Evolutionary conservation across 2,113 vertebrate species (phyloP), one percentile per base, ranked within the genome.

Genomic region (Channa argus): DNA sequence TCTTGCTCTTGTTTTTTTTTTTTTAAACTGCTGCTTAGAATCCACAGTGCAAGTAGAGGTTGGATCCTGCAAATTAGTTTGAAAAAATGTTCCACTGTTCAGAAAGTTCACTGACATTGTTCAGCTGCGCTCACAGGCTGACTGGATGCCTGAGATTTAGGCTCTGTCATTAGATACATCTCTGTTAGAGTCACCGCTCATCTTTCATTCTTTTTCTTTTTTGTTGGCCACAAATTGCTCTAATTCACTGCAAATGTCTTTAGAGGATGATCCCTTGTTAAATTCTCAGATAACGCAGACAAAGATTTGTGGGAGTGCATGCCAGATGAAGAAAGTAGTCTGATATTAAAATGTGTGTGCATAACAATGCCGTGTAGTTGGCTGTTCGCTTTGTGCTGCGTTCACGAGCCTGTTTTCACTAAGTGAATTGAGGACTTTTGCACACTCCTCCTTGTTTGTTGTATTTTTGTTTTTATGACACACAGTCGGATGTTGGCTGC

Each of bases 221-320:
- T 49, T 41, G 4, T 1, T 56, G 49, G 55, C 41, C 41, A 46
- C 43, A 44, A 11, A 47, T 65, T 50, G 46, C 44, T 77, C 6
- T 15, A 14, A 45, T 43, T 66, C 38, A 59, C 14, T 54, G 45
- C 13, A 56, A 74, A 63, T 45, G 6, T 52, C 53, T 69, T 53
- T 62, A 50, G 47, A 73, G 64, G n/a, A 39, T 44, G 44, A 33
- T 38, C 60, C 15, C 3, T 7, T 73, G 79, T 72, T 80, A 34
- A 56, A 37, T 46, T 69, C 63, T 61, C 39, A 54, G 63, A 82
- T 50, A 69, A 50, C 78, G 52, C 66, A 54, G 62, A 71, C 34
- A 46, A 54, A 59, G 63, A 75, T 58, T 43, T 44, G 38, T 63
- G 56, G 14, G 3, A 52, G 15, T 43, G 67, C 15, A 54, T 52